Base-by-base conservation (phyloP, 2,888 invertebrate species). In the Merodon equestris region DNA sequence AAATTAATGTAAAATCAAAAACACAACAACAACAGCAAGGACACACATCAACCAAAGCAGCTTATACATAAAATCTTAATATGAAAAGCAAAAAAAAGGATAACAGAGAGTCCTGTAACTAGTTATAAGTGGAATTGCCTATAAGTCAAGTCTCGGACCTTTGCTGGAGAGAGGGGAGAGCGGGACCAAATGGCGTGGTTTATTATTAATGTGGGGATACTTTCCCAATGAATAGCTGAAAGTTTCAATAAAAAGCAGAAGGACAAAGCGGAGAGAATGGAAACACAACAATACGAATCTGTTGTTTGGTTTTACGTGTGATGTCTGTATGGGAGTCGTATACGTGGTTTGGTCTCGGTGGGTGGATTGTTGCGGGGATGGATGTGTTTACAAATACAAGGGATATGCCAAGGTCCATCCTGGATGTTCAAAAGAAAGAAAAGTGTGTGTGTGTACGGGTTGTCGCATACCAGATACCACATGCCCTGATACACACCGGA, bases 1-100 rank as follows among this genome's bases (percentile, higher is more conserved):
- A 74, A 79, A 79, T 79, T 79, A 79, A 79, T 79, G 79, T 79
- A 74, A 79, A 79, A 79, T 79, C 79, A 79, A 74, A 79, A 79
- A 27, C 73, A 73, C 79, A 79, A 74, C 79, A 79, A 73, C 63
- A 27, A 27, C 57, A 58, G 67, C 47, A 63, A 79, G 63, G 68
- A 79, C 68, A 74, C 44, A 79, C 67, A 27, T 27, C 27, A 27
- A 27, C 27, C 27, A 4, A 27, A 27, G 27, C 7, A 7, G 3
- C 27, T 27, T 7, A 27, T 27, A 27, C 7, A 27, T 27, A 27
- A 27, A 27, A 27, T 27, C 27, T 27, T n/a, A n/a, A n/a, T n/a
- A 27, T 27, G 27, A 27, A 27, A 79, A 79, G n/a, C n/a, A n/a
- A 79, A 64, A 73, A 73, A 67, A 68, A 73, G 44, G 36, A 70